A percentile compares a stretch with the other conserved stretches of the same genome.
phyloP scores from a whole-genome alignment of 1,140 invertebrate genomes.

The Manduca sexta region DNA sequence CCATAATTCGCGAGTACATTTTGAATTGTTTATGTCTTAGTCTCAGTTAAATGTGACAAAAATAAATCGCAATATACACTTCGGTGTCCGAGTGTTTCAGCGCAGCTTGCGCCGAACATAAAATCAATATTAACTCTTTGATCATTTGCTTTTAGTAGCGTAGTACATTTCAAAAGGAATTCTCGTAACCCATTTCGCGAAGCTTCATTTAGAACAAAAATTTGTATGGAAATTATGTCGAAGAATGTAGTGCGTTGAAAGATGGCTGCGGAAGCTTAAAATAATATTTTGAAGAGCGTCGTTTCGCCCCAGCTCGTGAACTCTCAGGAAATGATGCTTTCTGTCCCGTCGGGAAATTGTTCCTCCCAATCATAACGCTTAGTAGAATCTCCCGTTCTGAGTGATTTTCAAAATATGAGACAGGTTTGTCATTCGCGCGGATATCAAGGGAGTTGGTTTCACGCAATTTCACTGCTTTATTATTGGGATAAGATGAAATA shows the following conservation, averaged over 20 bases:
- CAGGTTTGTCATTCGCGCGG: conserved; percentile 51
- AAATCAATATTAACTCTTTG: neutral
- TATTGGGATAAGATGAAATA: neutral
- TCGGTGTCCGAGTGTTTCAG: neutral
- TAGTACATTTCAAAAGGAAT: conserved; percentile 11
- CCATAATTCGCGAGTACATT: conserved; percentile 27
- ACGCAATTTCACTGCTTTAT: neutral
- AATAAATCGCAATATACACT: neutral
- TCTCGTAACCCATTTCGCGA: no score
- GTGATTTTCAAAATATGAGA: conserved; percentile 57
- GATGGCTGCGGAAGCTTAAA: conserved; percentile 61
- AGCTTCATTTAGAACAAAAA: conserved; percentile 39
- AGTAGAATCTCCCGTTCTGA: conserved; percentile 52
- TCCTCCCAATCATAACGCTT: conserved; percentile 60
- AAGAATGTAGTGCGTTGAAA: conserved; percentile 51
- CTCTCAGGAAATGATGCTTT: conserved; percentile 62
- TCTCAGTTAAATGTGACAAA: no score
- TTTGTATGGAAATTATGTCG: conserved; percentile 41
- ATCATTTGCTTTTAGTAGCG: conserved; percentile 6
- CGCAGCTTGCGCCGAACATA: neutral
- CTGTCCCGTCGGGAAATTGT: conserved; percentile 64
- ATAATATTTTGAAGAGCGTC: conserved; percentile 62
- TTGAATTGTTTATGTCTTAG: no score
- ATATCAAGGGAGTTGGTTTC: conserved; percentile 27
- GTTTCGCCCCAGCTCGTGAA: conserved; percentile 41